Conservation (phyloP, 2,113 vertebrate genomes). For the Gila orcuttii region DNA sequence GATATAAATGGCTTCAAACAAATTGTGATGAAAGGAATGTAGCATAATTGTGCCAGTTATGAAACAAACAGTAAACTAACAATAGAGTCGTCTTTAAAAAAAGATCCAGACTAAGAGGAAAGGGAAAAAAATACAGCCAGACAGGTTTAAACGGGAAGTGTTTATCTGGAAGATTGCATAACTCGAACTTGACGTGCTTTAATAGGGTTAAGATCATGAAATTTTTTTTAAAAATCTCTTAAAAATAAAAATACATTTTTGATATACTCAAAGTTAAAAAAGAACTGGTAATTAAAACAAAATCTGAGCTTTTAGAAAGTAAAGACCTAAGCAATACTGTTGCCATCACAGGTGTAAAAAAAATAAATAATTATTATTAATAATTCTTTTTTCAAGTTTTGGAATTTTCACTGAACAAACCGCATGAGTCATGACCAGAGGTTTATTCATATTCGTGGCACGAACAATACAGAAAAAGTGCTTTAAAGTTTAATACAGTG, state of each 20-base stretch:
- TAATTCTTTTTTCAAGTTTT: too few relatives aligned
- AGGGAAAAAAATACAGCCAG: not conserved
- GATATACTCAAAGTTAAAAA: not conserved
- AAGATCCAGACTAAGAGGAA: not conserved
- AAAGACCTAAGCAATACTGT: too few relatives aligned
- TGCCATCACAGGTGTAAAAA: too few relatives aligned
- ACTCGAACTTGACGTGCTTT: not conserved
- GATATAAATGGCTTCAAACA: constrained; percentile 6
- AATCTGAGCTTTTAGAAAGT: too few relatives aligned
- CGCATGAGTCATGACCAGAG: not conserved
- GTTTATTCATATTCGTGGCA: not conserved
- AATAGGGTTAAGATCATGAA: not conserved
- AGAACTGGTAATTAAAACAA: too few relatives aligned
- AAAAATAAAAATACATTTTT: not conserved
- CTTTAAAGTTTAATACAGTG: not conserved
- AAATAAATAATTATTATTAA: too few relatives aligned
- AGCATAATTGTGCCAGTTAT: constrained; percentile 11
- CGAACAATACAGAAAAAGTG: not conserved
- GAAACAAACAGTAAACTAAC: not conserved
- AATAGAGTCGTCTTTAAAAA: not conserved
- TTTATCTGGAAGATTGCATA: not conserved
- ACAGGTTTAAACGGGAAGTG: not conserved
- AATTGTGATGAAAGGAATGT: not conserved
- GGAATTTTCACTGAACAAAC: not conserved
- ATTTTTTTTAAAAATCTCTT: too few relatives aligned